Percentiles rank a stretch among this genome's conserved stretches.
Evolutionary conservation across 2,888 invertebrate species (phyloP).

Genomic region (Parascotia fuliginaria): DNA sequence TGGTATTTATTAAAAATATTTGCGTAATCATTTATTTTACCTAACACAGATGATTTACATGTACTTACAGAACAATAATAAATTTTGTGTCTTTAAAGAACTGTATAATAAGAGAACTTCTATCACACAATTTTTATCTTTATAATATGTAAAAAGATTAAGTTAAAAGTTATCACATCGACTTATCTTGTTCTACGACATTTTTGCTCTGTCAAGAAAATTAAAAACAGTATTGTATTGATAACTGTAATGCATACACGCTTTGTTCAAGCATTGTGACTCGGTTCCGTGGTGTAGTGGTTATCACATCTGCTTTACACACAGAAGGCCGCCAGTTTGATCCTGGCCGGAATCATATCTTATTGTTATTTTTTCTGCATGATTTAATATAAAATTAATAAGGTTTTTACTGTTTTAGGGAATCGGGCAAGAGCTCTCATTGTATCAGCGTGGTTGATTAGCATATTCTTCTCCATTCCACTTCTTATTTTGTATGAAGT

Average conservation of each 20-base stretch:
- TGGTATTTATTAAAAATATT: no score
- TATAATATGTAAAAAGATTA: no score
- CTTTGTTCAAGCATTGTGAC: background rate
- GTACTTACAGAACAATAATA: no score
- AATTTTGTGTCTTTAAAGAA: no score
- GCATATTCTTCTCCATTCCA: slow-evolving; percentile 93
- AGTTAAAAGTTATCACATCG: no score
- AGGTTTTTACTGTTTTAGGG: slow-evolving; percentile 88
- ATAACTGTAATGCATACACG: background rate
- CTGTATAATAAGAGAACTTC: no score
- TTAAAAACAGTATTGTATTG: no score
- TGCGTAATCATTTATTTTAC: no score
- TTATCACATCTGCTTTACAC: slow-evolving; percentile 89
- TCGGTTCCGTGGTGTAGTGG: slow-evolving; percentile 89
- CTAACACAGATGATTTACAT: no score
- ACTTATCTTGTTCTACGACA: no score
- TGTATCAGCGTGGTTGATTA: slow-evolving; percentile 92
- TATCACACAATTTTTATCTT: no score
- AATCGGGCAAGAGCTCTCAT: slow-evolving; percentile 92
- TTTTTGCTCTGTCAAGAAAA: no score
- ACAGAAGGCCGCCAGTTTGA: slow-evolving; percentile 33
- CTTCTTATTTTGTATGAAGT: slow-evolving; percentile 93
- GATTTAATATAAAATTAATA: background rate
- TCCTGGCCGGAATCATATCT: slow-evolving; percentile 29
- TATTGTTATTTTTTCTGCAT: slow-evolving; percentile 1